Conservation (phyloP, 2,888 invertebrate genomes). For the Synergus umbraculus region DNA sequence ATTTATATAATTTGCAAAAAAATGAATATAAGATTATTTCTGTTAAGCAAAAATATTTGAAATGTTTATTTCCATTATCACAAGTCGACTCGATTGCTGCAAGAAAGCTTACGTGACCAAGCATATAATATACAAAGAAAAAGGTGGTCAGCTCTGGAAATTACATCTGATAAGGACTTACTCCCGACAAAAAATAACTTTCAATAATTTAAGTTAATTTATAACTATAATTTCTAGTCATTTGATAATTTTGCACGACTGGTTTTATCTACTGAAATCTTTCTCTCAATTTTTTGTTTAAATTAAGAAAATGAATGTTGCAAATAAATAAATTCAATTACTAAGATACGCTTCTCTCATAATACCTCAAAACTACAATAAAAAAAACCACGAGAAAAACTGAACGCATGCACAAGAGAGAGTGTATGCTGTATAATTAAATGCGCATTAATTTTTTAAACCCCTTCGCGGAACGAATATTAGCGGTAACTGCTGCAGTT, state of each 20-base stretch:
- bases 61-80: conserved; percentile 13
- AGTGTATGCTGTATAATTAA: neutral
- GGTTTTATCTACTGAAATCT: neutral
- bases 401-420: neutral
- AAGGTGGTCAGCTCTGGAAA: neutral
- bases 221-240: neutral
- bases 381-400: conserved; percentile 16
- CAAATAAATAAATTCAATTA: neutral
- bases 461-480: conserved; percentile 24
- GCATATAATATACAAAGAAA: neutral
- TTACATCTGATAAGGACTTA: conserved; percentile 10
- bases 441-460: conserved; percentile 23
- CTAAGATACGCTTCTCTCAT: neutral
- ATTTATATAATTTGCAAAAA: neutral
- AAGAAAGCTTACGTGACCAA: conserved; percentile 18
- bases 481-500: conserved; percentile 19
- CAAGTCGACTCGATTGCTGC: conserved; percentile 7
- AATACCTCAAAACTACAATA: neutral
- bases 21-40: neutral
- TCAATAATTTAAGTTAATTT: neutral
- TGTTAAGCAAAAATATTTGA: neutral
- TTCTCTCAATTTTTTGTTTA: neutral
- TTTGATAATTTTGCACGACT: neutral
- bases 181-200: neutral
- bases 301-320: too few species aligned